Base-by-base conservation (phyloP, 2,113 vertebrate genomes). In the Monopterus albus region DNA sequence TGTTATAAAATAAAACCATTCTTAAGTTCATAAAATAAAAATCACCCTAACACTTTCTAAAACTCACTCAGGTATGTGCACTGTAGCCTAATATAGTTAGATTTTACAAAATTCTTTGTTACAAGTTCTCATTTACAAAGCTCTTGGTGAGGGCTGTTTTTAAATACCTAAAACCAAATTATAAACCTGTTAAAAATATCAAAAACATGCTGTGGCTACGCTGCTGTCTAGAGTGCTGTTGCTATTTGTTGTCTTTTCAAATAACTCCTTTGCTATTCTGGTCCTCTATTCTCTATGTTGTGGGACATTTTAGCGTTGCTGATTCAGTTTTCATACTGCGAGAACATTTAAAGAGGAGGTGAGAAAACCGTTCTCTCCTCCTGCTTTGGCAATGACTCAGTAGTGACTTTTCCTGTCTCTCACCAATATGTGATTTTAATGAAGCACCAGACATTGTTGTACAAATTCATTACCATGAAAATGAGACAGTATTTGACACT, bases 321-420 rank as follows among this genome's bases (percentile, higher is more conserved):
- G 46, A 83, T 62, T 52, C 51, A 70, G 15, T 73, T 81, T 52
- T 59, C 39, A 11, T 49, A 17, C 53, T 28, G 35, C 45, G 11
- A 59, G 63, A 76, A 84, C 78, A 75, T 86, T 64, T 64, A 75
- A 75, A 71, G 71, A 61, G 73, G 80, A 70, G 70, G 81, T 78
- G 77, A 65, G 81, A 86, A 78, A 80, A 68, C 23, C 5, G 45
- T 49, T 50, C 28, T 39, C 10, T 51, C 47, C 39, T 59, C 39
- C n/a, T 57, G 45, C 1, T 57, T 49, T 14, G 17, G 5, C 51
- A 40, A 45, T 75, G 76, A 83, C 39, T 64, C 63, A 70, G 20
- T 36, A 3, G 6, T 40, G 25, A 38, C 45, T 66, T 57, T 36
- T 28, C 3, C 35, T 13, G 23, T 45, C 12, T 53, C 33, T 43